phyloP scores from a whole-genome alignment of 1,140 invertebrate species.

The Drosophila novamexicana region DNA sequence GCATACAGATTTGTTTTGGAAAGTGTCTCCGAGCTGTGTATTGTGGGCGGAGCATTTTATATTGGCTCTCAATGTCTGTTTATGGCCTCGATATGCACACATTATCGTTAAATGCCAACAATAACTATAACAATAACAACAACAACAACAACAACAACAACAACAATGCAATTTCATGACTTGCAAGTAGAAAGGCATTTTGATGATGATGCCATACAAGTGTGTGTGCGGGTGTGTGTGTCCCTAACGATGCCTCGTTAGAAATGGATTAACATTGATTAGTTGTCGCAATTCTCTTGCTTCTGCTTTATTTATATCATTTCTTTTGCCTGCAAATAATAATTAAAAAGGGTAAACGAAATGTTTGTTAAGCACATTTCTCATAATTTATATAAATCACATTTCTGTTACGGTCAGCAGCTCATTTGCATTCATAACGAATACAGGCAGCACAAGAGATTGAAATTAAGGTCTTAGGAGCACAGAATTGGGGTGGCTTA shows the following conservation, averaged over 20 bases:
- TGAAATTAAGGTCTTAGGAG: slow-evolving; percentile 18
- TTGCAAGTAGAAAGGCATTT: slow-evolving; percentile 64
- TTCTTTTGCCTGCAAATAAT: slow-evolving; percentile 7
- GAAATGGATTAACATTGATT: slow-evolving; percentile 81
- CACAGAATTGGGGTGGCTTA: background rate
- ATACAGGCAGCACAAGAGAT: slow-evolving; percentile 15
- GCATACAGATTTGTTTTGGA: slow-evolving; percentile 47
- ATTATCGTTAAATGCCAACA: slow-evolving; percentile 73
- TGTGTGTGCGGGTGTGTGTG: slow-evolving; percentile 34
- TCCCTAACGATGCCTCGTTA: slow-evolving; percentile 70
- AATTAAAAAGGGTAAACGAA: slow-evolving; percentile 39
- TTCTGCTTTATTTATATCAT: slow-evolving; percentile 14
- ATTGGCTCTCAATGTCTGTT: slow-evolving; percentile 60
- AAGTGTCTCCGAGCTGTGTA: slow-evolving; percentile 1
- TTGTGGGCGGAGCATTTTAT: slow-evolving; percentile 36
- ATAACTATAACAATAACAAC: slow-evolving; percentile 38
- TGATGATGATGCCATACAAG: slow-evolving; percentile 64
- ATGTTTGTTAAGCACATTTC: slow-evolving; percentile 11
- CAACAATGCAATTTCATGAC: slow-evolving; percentile 76
- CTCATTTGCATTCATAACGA: slow-evolving; percentile 57
- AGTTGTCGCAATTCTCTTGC: slow-evolving; percentile 36
- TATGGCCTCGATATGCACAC: slow-evolving; percentile 72
- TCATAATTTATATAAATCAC: slow-evolving; percentile 56
- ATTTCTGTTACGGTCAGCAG: slow-evolving; percentile 36
- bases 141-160: slow-evolving; percentile 16